Base-by-base conservation (phyloP, 2,113 vertebrate genomes). In the Bubo scandiacus region DNA sequence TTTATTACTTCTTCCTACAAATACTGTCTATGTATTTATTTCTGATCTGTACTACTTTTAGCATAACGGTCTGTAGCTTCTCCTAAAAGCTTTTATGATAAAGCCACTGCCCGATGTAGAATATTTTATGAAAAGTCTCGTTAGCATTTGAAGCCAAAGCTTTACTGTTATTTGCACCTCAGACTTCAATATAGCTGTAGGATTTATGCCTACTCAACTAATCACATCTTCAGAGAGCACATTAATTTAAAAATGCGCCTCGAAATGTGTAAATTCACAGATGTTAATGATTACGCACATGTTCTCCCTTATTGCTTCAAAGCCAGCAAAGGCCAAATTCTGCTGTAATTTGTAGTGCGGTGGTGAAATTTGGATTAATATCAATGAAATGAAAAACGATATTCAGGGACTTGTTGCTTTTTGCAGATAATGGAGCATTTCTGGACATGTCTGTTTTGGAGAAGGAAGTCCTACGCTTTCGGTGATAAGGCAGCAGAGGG, bases 271-370 rank as follows among this genome's bases (percentile, higher is more conserved):
- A 85, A 94, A 89, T 94, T 96, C 88, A 51, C 95, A 94, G 88
- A 92, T 96, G 94, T 93, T 94, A 91, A 62, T 81, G 66, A 92
- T 96, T 94, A 92, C 4, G 0, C 72, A 91, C 42, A 34, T 74
- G 87, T 94, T 95, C 95, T 67, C 36, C 65, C 49, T 96, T 96
- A 92, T 22, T 94, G 49, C 57, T 91, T 94, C 83, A 81, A 92
- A 94, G 88, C 43, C 47, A 81, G 47, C 26, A 73, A 89, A 92
- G 58, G 43, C 61, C 19, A 88, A 92, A 89, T 84, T 84, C 85
- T 92, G 61, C 65, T 79, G 47, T 89, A 91, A 90, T 90, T 96
- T 96, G 82, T 86, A 79, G 68, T 79, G 45, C 77, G 73, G 57
- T 68, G 45, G 80, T 71, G 90, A 93, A 81, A 78, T 91, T 51